phyloP scores from a whole-genome alignment of 2,797 vertebrate genomes.

The Sebastes dallii region DNA sequence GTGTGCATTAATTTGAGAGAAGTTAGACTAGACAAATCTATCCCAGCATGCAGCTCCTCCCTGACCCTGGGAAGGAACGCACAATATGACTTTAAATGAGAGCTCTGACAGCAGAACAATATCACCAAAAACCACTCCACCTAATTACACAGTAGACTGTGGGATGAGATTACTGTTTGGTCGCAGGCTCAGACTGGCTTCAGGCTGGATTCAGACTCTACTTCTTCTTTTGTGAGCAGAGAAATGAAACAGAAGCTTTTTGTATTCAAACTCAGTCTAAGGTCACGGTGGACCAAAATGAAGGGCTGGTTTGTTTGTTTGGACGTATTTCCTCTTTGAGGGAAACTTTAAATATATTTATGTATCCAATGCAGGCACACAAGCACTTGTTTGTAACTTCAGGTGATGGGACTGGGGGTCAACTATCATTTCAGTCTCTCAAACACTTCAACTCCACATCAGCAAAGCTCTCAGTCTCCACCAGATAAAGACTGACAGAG shows the following conservation, averaged over 20 bases:
- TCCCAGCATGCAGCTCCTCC: slow-evolving; percentile 30
- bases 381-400: background rate
- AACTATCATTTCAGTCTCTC: background rate
- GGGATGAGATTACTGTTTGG: slow-evolving; percentile 34
- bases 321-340: background rate
- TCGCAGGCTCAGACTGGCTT: slow-evolving; percentile 21
- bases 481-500: background rate
- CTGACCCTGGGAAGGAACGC: slow-evolving; percentile 19
- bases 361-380: background rate
- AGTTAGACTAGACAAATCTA: background rate
- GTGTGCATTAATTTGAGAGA: slow-evolving; percentile 19
- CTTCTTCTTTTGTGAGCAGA: background rate
- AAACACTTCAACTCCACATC: background rate
- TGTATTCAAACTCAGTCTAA: background rate
- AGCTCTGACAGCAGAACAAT: slow-evolving; percentile 56
- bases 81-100: slow-evolving; percentile 24
- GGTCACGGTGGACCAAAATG: slow-evolving; percentile 14
- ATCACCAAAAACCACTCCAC: slow-evolving; percentile 37
- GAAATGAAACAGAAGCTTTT: slow-evolving; percentile 4
- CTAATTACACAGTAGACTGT: slow-evolving; percentile 56
- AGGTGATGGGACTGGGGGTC: background rate
- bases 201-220: background rate
- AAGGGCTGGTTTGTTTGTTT: background rate
- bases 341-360: slow-evolving; percentile 8
- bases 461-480: background rate